Base-by-base conservation (phyloP, 1,140 invertebrate genomes). In the Heliconius nattereri region DNA sequence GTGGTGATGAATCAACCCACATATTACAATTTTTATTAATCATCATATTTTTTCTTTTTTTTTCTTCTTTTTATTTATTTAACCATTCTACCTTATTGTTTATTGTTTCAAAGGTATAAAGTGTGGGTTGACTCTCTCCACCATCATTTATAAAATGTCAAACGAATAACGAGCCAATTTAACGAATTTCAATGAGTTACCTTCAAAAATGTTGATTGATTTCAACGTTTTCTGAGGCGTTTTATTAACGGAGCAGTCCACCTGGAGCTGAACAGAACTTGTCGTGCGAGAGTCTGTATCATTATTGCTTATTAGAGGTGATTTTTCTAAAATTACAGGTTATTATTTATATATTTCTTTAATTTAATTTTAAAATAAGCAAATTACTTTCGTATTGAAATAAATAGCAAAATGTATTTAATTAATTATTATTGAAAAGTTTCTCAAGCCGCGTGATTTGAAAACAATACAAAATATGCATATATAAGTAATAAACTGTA, bases 161-260 rank as follows among this genome's bases (percentile, higher is more conserved):
- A 72, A 73, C 52, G 72, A 74, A 26, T 77, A 6, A 49, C 35
- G 26, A 71, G 6, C 16, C 72, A 54, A 74, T 7, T 45, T 75
- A 73, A 80, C n/a, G 13, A 26, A 76, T 76, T 80, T 73, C 57
- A 73, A 73, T 54, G 52, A 92, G 89, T 92, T 94, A 94, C 92
- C 90, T 94, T 94, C 92, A 94, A 92, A 93, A 93, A 89, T 88
- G 91, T 94, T 94, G 92, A 92, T 90, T 87, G 7, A 75, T 88
- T 88, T 92, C 90, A 94, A 94, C 89, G 84, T 94, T 94, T 94
- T 92, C 85, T 94, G 92, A 94, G 92, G 92, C 89, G 92, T 93
- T 94, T 90, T 89, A 89, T 90, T 87, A 84, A 86, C 76, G 73
- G 80, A 84, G 86, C 75, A 84, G 86, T 88, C 85, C 85, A 87